Evolutionary conservation across 2,888 invertebrate genomes (phyloP).

Genomic region (Luperina testacea): DNA sequence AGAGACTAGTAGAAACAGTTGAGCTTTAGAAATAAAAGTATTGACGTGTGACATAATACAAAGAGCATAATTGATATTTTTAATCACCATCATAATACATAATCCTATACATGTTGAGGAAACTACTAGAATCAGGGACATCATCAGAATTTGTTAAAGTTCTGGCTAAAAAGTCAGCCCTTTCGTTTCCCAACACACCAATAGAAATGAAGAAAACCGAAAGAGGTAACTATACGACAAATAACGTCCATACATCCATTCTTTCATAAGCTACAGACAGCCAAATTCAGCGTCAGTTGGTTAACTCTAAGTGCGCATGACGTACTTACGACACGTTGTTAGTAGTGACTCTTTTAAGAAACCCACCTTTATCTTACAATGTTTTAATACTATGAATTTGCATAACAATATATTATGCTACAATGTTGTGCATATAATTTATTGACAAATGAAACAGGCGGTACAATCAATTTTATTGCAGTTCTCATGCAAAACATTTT

Average conservation of each 20-base stretch:
- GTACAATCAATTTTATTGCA: neutral
- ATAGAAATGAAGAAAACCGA: neutral
- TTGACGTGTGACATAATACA: neutral
- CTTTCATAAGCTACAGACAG: neutral
- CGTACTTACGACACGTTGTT: too few species aligned
- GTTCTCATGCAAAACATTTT: conserved; percentile 22
- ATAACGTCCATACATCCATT: neutral
- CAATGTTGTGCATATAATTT: conserved; percentile 17
- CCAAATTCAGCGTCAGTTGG: neutral
- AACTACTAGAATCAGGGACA: too few species aligned
- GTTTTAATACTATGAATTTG: conserved; percentile 5
- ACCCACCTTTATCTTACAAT: neutral
- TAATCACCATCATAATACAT: neutral
- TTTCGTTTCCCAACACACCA: too few species aligned
- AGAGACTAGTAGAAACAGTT: neutral
- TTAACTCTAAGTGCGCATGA: neutral
- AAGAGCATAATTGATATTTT: neutral
- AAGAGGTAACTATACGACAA: too few species aligned
- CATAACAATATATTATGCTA: conserved; percentile 9
- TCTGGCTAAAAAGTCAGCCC: too few species aligned
- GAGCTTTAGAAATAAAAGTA: neutral
- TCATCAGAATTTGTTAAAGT: too few species aligned
- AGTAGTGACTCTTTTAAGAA: neutral
- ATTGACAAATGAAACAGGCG: conserved; percentile 30
- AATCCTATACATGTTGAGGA: too few species aligned